Evolutionary conservation across 2,888 invertebrate genomes (phyloP).

Genomic region (Thysanoteuthis rhombus): DNA sequence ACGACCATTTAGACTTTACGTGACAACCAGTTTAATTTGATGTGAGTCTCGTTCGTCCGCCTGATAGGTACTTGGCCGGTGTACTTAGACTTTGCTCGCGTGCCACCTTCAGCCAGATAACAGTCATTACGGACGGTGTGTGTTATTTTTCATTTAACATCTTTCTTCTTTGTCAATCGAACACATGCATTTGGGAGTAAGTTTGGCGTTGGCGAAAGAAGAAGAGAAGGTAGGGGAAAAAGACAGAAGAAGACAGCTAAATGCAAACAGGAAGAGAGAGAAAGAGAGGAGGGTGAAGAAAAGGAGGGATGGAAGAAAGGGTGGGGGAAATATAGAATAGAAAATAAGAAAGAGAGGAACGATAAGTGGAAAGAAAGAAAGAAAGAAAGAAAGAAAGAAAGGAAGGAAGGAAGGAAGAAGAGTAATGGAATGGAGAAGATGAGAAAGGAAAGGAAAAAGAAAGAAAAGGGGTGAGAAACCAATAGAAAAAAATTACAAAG

Average conservation of each 20-base stretch:
- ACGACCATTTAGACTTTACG: constrained; percentile 31
- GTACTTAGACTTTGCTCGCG: constrained; percentile 24
- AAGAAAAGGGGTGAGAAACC: not conserved
- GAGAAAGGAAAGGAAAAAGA: not conserved
- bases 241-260: not conserved
- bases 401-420: too few species aligned
- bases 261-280: not conserved
- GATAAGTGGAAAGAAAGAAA: too few species aligned
- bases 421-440: too few species aligned
- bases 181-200: not conserved
- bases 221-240: not conserved
- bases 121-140: constrained; percentile 22
- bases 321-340: not conserved
- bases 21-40: constrained; percentile 33
- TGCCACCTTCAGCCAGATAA: constrained; percentile 20
- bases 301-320: not conserved
- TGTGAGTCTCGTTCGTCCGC: not conserved
- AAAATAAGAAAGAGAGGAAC: too few species aligned
- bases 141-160: constrained; percentile 34
- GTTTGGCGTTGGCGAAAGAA: not conserved
- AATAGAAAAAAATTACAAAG: too few species aligned
- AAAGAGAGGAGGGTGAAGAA: not conserved
- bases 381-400: too few species aligned
- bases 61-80: constrained; percentile 23
- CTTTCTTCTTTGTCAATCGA: constrained; percentile 1